phyloP scores from a whole-genome alignment of 2,888 invertebrate genomes.

The Watsonalla cultraria region DNA sequence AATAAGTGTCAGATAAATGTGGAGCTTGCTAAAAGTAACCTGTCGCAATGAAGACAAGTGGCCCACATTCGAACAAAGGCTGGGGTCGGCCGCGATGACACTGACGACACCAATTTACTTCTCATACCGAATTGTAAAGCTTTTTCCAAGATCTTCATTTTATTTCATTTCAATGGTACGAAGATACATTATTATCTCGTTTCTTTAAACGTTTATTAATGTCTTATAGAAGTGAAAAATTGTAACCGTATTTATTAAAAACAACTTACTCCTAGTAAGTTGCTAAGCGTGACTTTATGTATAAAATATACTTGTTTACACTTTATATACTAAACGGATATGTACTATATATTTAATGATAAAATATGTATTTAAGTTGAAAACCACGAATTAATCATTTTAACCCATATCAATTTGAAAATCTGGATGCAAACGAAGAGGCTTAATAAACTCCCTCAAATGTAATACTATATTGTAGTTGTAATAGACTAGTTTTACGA shows the following conservation, averaged over 20 bases:
- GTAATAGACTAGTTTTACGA: too few species aligned
- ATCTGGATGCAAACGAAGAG: too few species aligned
- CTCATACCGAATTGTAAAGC: conserved; percentile 14
- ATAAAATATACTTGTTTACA: too few species aligned
- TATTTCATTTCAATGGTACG: neutral
- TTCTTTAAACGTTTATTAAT: neutral
- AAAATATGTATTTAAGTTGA: too few species aligned
- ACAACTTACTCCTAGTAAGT: too few species aligned
- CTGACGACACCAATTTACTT: conserved; percentile 35
- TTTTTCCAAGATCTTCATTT: neutral
- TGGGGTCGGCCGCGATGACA: conserved; percentile 21
- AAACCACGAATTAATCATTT: too few species aligned
- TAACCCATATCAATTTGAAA: too few species aligned
- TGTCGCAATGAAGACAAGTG: conserved; percentile 22
- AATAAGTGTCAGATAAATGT: neutral
- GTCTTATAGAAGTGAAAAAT: neutral
- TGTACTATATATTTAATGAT: too few species aligned
- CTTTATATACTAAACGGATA: too few species aligned
- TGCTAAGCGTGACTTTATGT: too few species aligned
- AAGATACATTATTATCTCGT: neutral
- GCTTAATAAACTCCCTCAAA: too few species aligned
- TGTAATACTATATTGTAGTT: too few species aligned
- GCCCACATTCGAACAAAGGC: conserved; percentile 43
- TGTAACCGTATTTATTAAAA: neutral
- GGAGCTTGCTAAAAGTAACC: conserved; percentile 1